Evolutionary conservation across 1,140 invertebrate species (phyloP).

Genomic region (Camponotus pennsylvanicus): DNA sequence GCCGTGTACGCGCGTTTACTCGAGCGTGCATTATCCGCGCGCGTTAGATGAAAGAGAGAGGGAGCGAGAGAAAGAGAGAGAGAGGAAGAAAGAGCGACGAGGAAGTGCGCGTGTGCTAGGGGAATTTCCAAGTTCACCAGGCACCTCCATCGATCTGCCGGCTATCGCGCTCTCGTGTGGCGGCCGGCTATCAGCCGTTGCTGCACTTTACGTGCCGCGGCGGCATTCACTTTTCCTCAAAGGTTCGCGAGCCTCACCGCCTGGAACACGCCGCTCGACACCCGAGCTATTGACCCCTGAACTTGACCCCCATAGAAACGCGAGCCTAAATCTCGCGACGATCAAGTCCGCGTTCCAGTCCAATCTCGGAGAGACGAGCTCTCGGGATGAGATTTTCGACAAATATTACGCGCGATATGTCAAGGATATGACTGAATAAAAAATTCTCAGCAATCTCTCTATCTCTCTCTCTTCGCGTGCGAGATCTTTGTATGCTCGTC

Average conservation of each 20-base stretch:
- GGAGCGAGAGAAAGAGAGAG: background rate
- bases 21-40: slow-evolving; percentile 51
- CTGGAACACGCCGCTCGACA: slow-evolving; percentile 6
- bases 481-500: background rate
- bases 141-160: slow-evolving; percentile 75
- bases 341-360: background rate
- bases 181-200: slow-evolving; percentile 50
- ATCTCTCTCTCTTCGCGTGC: background rate
- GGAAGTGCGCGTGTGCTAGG: slow-evolving; percentile 76
- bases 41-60: background rate
- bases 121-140: slow-evolving; percentile 77
- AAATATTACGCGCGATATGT: background rate
- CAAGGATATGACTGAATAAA: background rate
- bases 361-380: background rate
- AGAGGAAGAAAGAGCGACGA: slow-evolving; percentile 44
- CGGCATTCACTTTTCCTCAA: slow-evolving; percentile 74
- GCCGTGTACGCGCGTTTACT: slow-evolving; percentile 28
- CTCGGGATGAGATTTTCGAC: background rate
- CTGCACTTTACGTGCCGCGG: slow-evolving; percentile 65
- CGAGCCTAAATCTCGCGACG: slow-evolving; percentile 29
- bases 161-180: slow-evolving; percentile 42
- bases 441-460: background rate
- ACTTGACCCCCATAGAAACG: slow-evolving; percentile 71
- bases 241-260: slow-evolving; percentile 37
- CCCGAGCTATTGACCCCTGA: slow-evolving; percentile 73